Evolutionary conservation across 2,888 invertebrate genomes (phyloP), one percentile per base, ranked within the genome.

Genomic region (Cylindroiulus punctatus): DNA sequence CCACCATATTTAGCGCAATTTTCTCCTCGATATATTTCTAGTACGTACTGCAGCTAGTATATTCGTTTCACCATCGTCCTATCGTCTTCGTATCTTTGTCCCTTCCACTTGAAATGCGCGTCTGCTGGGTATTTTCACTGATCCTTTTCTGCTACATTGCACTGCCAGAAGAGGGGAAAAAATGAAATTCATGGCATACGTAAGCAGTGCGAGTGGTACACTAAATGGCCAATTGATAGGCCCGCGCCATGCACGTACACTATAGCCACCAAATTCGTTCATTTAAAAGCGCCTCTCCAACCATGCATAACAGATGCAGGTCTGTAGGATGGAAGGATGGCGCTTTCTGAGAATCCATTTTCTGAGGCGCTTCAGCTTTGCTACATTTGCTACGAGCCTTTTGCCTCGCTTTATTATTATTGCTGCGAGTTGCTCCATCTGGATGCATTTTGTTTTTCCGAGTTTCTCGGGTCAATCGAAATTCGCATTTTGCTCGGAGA

Each of bases 351-450:
- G 65, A 65, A 65, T 57, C 57, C 26, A 65, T 12, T 65, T 30
- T 10, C 30, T 30, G 22, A 5, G 19, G 52, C 2, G 26, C 26
- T 26, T 65, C 65, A 8, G 22, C 65, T 76, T 10, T 76, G 30
- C 76, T 76, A 76, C 76, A 76, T 76, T 76, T 26, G 76, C 76
- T 30, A 76, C 76, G 30, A 76, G 76, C 76, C 36, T 76, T 65
- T 26, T 65, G 65, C 65, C 26, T 26, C 26, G 26, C 8, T 65
- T 76, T 76, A 76, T 76, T 76, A 76, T 76, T 30, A 76, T 76
- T 76, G 76, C 76, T 76, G 76, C 76, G 76, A 76, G 76, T 76
- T 76, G 76, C 76, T 76, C 76, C 76, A 76, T 76, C 76, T 76
- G 76, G 76, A 76, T 76, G 76, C 76, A 76, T 76, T 76, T 76